Evolutionary conservation across 2,888 invertebrate genomes (phyloP), one percentile per base, ranked within the genome.

Genomic region (Patella caerulea): DNA sequence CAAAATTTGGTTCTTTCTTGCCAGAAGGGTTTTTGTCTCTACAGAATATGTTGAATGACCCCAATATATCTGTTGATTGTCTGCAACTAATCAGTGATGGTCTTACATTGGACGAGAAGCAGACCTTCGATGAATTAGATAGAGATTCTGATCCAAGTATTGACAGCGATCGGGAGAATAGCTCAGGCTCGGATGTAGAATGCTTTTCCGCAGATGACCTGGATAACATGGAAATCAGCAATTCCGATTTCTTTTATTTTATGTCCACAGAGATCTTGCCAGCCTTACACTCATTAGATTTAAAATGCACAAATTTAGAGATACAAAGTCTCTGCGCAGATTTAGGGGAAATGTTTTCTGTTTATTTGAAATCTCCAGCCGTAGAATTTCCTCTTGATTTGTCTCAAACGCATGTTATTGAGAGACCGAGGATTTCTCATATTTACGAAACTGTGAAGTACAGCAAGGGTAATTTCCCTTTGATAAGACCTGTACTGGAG

Each of bases 131-230:
- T 69, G 77, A 77, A 2, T 76, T 76, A 17, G 85, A 83, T 34
- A 79, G 79, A 69, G 81, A 81, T 34, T 85, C 86, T 0, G 84
- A 86, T 45, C 71, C 82, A 54, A 81, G 81, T 74, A 84, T 83
- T 19, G 85, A 83, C 15, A 88, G 86, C 78, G 87, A 87, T 65
- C 71, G 84, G 12, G 86, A 86, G 72, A 82, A 82, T 73, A 84
- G 83, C 65, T 84, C 86, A 11, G 83, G 78, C 17, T 88, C 88
- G 2, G 89, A 89, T 78, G 84, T 83, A 2, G 89, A 89, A 72
- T 86, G 85, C 71, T 86, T 87, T 77, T 80, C 80, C 71, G 84
- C 86, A 52, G 53, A 74, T 54, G n/a, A 70, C 3, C 19, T 19
- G 19, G 24, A 65, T 12, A 65, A 24, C 14, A 65, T 65, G 65